Evolutionary conservation across 2,113 vertebrate genomes (phyloP).

Genomic region (Falcunculus frontatus): DNA sequence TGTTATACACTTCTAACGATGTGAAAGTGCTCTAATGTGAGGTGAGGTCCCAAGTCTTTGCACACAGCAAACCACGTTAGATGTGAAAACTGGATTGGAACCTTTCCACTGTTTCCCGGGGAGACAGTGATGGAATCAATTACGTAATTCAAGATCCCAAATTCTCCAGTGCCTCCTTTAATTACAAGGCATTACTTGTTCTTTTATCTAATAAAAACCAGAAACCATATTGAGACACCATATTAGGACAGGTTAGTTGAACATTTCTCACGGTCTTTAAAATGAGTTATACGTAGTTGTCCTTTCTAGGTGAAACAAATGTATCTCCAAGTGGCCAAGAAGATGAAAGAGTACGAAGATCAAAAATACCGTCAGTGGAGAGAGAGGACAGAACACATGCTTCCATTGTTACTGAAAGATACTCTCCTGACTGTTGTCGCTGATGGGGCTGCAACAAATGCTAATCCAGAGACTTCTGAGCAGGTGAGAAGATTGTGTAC

Average conservation of each 20-base stretch:
- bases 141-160: not conserved
- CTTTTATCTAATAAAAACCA: not conserved
- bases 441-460: not conserved
- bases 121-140: not conserved
- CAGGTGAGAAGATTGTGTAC: slow-evolving; percentile 23
- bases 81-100: not conserved
- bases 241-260: not conserved
- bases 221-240: not conserved
- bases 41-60: not conserved
- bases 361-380: slow-evolving; percentile 78
- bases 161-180: not conserved
- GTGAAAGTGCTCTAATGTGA: not conserved
- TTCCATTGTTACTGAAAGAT: slow-evolving; percentile 80
- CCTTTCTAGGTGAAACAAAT: slow-evolving; percentile 77
- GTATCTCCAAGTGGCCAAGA: slow-evolving; percentile 75
- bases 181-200: not conserved
- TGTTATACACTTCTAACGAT: not conserved
- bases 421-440: slow-evolving; percentile 61
- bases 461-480: not conserved
- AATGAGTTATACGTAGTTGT: not conserved
- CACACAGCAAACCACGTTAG: not conserved
- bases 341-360: slow-evolving; percentile 78
- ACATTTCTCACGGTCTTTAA: not conserved
- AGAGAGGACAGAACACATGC: slow-evolving; percentile 39
- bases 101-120: not conserved